Base-by-base conservation (phyloP, 2,113 vertebrate species). In the Propithecus coquereli region DNA sequence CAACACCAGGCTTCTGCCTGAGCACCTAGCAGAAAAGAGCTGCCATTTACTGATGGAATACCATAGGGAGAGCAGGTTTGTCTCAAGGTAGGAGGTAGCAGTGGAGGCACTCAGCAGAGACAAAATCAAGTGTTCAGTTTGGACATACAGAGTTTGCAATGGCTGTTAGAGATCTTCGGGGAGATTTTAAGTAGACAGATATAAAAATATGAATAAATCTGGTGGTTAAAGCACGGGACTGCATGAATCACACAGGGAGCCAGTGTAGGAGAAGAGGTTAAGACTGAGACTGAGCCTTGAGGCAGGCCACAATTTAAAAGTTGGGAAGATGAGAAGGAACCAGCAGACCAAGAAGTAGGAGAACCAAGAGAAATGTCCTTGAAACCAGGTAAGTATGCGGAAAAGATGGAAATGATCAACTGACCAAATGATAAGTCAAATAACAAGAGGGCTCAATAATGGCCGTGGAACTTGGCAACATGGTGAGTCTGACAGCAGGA, bases 401-500 rank as follows among this genome's bases (percentile, higher is more conserved):
- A 66, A 83, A 54, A 83, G 37, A 89, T 23, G 13, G 27, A 84
- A 84, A 73, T 32, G 27, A 63, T 47, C 80, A 71, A 43, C 65
- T 59, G 50, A 68, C 22, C 40, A 88, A 93, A 76, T 32, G 37
- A 3, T n/a, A n/a, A 52, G 34, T 80, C 32, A 59, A 18, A 1
- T 47, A 54, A 54, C 34, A 91, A 3, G 5, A 22, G 6, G 57
- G 45, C 16, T n/a, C n/a, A 13, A 1, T 16, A 17, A 65, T 2
- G 9, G 61, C 14, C 50, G 59, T 0, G 0, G n/a, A 61, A 30
- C 3, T 22, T 25, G 59, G 23, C 50, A 52, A 32, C 14, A 3
- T 1, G 5, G 12, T 63, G 73, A 76, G 59, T 23, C 0, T 12
- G 52, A 63, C 14, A 23, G 61, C 40, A 57, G 43, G 54, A 27